Evolutionary conservation across 2,888 invertebrate genomes (phyloP), one percentile per base, ranked within the genome.

Genomic region (Cartodere bifasciata): DNA sequence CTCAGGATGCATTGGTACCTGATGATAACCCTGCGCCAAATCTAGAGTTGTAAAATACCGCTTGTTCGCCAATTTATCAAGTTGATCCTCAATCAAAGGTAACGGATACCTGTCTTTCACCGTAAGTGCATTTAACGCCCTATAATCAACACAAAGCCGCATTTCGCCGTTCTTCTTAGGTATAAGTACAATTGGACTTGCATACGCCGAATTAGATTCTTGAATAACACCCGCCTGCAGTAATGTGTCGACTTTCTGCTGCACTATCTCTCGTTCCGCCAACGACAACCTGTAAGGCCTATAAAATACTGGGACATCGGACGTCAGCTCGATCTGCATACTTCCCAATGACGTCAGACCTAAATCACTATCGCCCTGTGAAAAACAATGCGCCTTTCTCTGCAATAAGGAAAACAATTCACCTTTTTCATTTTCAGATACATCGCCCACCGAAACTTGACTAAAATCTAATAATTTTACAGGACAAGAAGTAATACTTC

Each of bases 91-190:
- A 4, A 48, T 49, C 5, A 34, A 31, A 2, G 47, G 45, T 17
- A 47, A 21, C 7, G 47, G 46, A 26, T 34, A 49, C 23, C 37
- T 20, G 16, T 49, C 44, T 13, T 44, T 38, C 5, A 46, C 32
- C 7, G 47, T 49, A 15, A 38, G 32, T 4, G 16, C 12, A 30
- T 45, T 50, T 10, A 48, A 32, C 14, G 37, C 39, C 4, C 45
- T 38, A 32, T 36, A 49, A 37, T 45, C 43, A 3, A 43, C 36
- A 16, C 35, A 35, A 22, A 46, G 10, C 4, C 46, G 37, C 17
- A 40, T 36, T 2, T 38, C 32, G 4, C 43, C 41, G 16, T 42
- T 35, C 13, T 46, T 37, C 24, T 44, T 44, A 26, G 37, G 37
- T 1, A 46, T 41, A 4, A 45, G 23, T 14, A 46, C 20, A 16